These are phyloP conservation scores for Metellina segmentata DNA, from an alignment of 2,888 invertebrate genomes.

Conservation along the genomic window DNA sequence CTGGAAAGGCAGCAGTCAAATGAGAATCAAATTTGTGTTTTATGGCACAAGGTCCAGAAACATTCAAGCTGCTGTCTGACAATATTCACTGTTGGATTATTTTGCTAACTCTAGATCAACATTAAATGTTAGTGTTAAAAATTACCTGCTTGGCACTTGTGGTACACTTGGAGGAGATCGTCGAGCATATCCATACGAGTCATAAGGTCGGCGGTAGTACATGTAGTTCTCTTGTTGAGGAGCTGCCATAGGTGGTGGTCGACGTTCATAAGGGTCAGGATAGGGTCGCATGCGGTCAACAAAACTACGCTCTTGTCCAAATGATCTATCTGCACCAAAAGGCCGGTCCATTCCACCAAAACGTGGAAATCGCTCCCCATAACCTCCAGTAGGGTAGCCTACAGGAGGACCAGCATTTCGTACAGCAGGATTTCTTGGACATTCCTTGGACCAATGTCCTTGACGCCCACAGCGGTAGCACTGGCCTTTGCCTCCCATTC, in stretches of 20 bases:
- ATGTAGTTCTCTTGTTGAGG: conserved; percentile 72
- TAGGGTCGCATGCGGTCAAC: conserved; percentile 78
- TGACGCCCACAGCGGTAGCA: conserved; percentile 94
- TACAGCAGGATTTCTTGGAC: conserved; percentile 72
- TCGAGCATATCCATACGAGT: conserved; percentile 64
- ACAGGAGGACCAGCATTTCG: conserved; percentile 69
- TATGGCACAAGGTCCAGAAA: too few relatives aligned
- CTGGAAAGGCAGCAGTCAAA: background rate
- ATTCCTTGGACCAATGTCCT: conserved; percentile 89
- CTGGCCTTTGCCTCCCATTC: conserved; percentile 98
- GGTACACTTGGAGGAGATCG: conserved; percentile 71
- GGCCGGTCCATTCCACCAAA: conserved; percentile 74
- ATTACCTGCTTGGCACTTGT: conserved; percentile 64
- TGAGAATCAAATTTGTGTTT: background rate
- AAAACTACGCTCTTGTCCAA: conserved; percentile 61
- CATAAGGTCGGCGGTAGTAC: conserved; percentile 77
- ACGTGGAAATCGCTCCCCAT: conserved; percentile 56
- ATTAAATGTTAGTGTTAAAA: too few relatives aligned
- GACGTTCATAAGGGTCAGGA: conserved; percentile 78
- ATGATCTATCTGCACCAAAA: conserved; percentile 70
- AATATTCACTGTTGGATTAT: too few relatives aligned
- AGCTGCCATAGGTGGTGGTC: conserved; percentile 76
- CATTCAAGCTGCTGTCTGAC: background rate
- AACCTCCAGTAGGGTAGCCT: conserved; percentile 65
- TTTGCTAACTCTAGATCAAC: too few relatives aligned